Base-by-base conservation (phyloP, 2,113 vertebrate genomes). In the Alouatta palliata region DNA sequence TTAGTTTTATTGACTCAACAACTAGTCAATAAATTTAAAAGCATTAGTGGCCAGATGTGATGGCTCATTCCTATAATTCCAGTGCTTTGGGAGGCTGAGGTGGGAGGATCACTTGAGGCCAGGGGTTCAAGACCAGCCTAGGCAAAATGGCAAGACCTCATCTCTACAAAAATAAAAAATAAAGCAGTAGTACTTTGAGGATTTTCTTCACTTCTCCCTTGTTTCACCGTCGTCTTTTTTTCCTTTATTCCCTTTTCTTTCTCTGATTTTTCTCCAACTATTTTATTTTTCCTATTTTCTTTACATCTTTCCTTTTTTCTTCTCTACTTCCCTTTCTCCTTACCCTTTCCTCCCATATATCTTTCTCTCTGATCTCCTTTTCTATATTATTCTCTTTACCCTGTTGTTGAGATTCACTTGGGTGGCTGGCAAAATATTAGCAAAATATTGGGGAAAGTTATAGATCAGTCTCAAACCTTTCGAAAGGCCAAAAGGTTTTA, bases 21-120 rank as follows among this genome's bases (percentile, higher is more conserved):
- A 32, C 61, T 96, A 97, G 96, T 98, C 97, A 97, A 96, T 98
- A 96, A 91, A 98, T 95, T 93, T 95, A 97, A 98, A 98, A 32
- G 61, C 61, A 64, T 64, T 64, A 64, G 61, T 64, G 61, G 5
- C 61, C 61, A 64, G 61, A 25, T 32, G 61, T 30, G 27, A 64
- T 64, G 27, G 27, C 5, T 64, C 27, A 32, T 14, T 27, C 61
- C 61, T 64, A 30, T 64, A 64, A 64, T 64, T 64, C 61, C 27
- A 64, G 61, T 30, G 13, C 27, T 64, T 64, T 64, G 61, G 61
- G 61, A 64, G 61, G 61, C 61, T 32, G 61, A 64, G 61, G 12
- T 64, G 27, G 27, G 27, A 64, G 61, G 61, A 64, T 30, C 61
- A 64, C 61, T 64, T 64, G 27, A 64, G 61, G 61, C 27, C 61